Conservation (phyloP, 2,797 vertebrate species). For the Pteronotus mesoamericanus region DNA sequence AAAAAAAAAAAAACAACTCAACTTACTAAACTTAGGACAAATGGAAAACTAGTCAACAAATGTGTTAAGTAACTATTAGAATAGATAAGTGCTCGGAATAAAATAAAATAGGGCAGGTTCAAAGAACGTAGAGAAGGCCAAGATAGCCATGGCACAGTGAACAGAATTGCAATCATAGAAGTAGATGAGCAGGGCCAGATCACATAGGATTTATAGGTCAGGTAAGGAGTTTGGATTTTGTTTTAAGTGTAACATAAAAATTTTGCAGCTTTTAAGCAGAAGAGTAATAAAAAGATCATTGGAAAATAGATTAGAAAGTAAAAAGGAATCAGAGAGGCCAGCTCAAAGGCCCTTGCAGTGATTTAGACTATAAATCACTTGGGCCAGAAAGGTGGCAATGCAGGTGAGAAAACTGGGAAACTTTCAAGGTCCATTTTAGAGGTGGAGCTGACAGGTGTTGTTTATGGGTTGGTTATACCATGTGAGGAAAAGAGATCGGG, state of each 20-base stretch:
- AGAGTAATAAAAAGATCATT: background rate
- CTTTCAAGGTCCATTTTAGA: background rate
- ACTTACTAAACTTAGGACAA: background rate
- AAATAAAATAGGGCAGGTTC: background rate
- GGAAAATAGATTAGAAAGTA: background rate
- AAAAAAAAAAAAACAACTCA: background rate
- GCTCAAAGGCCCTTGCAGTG: background rate
- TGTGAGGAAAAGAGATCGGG: background rate
- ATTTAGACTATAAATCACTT: background rate
- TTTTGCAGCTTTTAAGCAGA: background rate
- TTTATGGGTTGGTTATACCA: background rate
- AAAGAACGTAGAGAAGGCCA: background rate
- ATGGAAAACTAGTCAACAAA: background rate
- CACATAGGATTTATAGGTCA: background rate
- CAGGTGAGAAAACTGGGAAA: background rate
- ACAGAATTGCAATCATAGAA: background rate
- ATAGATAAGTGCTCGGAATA: background rate
- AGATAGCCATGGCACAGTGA: background rate
- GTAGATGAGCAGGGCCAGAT: background rate
- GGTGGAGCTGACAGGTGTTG: background rate
- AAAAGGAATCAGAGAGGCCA: background rate
- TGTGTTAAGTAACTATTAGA: background rate
- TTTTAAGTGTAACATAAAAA: background rate
- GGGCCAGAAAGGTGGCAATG: background rate
- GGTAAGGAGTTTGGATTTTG: background rate